phyloP scores from a whole-genome alignment of 2,888 invertebrate species.

The Xanthostigma xanthostigma region DNA sequence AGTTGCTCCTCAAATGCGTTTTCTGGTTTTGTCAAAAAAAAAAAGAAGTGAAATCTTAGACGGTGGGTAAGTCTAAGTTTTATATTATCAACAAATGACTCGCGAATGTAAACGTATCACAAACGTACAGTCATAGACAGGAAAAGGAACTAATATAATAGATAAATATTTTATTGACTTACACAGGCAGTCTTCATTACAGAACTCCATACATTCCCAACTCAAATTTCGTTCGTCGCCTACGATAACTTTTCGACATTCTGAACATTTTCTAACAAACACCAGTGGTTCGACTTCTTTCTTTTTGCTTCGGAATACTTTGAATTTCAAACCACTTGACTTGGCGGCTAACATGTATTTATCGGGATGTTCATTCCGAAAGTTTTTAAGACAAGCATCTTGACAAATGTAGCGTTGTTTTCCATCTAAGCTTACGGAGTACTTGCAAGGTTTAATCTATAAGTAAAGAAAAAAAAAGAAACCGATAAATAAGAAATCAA shows the following conservation, averaged over 20 bases:
- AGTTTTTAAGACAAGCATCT: slow-evolving; percentile 36
- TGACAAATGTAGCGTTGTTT: slow-evolving; percentile 36
- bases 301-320: slow-evolving; percentile 33
- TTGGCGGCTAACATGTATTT: slow-evolving; percentile 23
- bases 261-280: slow-evolving; percentile 38
- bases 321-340: slow-evolving; percentile 1
- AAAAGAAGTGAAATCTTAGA: no score
- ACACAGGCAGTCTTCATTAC: slow-evolving; percentile 74
- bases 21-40: no score
- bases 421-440: slow-evolving; percentile 27
- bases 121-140: no score
- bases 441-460: no score
- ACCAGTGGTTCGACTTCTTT: slow-evolving; percentile 41
- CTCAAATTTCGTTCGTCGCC: slow-evolving; percentile 50
- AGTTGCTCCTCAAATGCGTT: no score
- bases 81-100: no score
- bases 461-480: no score
- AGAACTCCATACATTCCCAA: slow-evolving; percentile 93
- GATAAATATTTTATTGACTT: slow-evolving; percentile 15
- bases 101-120: no score
- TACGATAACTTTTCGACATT: slow-evolving; percentile 35
- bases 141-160: not conserved
- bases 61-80: no score
- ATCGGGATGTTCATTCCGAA: slow-evolving; percentile 27
- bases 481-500: no score